phyloP scores from a whole-genome alignment of 1,140 invertebrate species.

The Drosophila sechellia region DNA sequence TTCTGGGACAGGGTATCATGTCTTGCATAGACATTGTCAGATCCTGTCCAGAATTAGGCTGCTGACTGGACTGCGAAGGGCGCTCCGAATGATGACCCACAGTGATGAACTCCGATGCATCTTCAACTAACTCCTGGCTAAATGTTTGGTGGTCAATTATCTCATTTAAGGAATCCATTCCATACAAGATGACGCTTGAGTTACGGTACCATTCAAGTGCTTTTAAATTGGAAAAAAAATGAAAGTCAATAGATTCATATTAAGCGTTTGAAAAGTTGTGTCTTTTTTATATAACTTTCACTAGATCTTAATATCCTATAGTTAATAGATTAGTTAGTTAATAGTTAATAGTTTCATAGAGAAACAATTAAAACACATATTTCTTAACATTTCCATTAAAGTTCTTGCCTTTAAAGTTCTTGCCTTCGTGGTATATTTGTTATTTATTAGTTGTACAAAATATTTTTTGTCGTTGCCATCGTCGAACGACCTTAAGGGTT shows the following conservation, averaged over 20 bases:
- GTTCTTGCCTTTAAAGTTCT: background rate
- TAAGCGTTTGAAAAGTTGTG: background rate
- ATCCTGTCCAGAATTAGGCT: conserved; percentile 14
- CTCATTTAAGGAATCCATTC: conserved; percentile 88
- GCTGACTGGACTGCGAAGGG: conserved; percentile 2
- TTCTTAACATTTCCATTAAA: background rate
- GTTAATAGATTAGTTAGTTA: no score
- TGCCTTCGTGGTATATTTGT: conserved; percentile 7
- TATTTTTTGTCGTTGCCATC: conserved; percentile 39
- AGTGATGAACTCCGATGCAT: conserved; percentile 84
- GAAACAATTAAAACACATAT: background rate
- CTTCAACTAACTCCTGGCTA: conserved; percentile 86
- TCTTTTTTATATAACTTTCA: background rate
- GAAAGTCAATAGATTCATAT: background rate
- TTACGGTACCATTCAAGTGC: background rate
- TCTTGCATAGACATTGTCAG: conserved; percentile 39
- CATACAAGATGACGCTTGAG: conserved; percentile 9
- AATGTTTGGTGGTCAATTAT: conserved; percentile 88
- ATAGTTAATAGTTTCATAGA: no score
- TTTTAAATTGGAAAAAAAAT: conserved; percentile 11
- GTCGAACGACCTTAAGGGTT: conserved; percentile 40
- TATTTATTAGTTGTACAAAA: conserved; percentile 25
- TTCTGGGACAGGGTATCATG: conserved; percentile 24
- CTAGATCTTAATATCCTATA: background rate
- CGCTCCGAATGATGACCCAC: conserved; percentile 11